phyloP scores from a whole-genome alignment of 2,888 invertebrate genomes.

The Acleris sparsana region DNA sequence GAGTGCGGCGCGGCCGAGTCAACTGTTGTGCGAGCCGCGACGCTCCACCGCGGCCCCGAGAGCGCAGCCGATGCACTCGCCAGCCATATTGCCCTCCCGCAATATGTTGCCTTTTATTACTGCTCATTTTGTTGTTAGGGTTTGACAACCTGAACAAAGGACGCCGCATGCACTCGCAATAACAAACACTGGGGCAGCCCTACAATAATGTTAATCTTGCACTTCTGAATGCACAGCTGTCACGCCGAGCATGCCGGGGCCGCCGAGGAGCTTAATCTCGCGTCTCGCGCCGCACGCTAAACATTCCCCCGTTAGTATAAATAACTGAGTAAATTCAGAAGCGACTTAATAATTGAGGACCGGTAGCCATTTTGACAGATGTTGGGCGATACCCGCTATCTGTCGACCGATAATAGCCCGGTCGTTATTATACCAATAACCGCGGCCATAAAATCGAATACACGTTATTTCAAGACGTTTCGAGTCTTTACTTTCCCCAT shows the following conservation, averaged over 20 bases:
- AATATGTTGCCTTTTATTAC: constrained; percentile 55
- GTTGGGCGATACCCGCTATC: constrained; percentile 36
- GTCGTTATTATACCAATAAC: constrained; percentile 35
- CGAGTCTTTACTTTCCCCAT: constrained; percentile 23
- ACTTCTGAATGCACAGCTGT: constrained; percentile 35
- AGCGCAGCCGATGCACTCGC: constrained; percentile 62
- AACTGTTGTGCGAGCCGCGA: constrained; percentile 76
- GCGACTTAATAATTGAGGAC: constrained; percentile 31
- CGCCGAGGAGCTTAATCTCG: constrained; percentile 29
- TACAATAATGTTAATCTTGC: constrained; percentile 34
- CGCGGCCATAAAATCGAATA: constrained; percentile 24
- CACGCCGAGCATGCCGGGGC: constrained; percentile 25
- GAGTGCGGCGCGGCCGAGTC: constrained; percentile 71
- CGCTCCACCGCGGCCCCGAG: constrained; percentile 65
- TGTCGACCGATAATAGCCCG: constrained; percentile 30
- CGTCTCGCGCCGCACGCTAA: constrained; percentile 33
- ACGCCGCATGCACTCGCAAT: constrained; percentile 36
- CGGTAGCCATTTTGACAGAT: constrained; percentile 35
- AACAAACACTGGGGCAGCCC: constrained; percentile 29
- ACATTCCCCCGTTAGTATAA: constrained; percentile 35
- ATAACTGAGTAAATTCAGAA: constrained; percentile 32
- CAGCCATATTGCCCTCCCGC: constrained; percentile 64
- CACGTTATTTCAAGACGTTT: constrained; percentile 33
- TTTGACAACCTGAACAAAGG: constrained; percentile 50
- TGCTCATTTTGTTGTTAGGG: constrained; percentile 40